Conservation (phyloP, 2,113 vertebrate genomes). For the Canis aureus region DNA sequence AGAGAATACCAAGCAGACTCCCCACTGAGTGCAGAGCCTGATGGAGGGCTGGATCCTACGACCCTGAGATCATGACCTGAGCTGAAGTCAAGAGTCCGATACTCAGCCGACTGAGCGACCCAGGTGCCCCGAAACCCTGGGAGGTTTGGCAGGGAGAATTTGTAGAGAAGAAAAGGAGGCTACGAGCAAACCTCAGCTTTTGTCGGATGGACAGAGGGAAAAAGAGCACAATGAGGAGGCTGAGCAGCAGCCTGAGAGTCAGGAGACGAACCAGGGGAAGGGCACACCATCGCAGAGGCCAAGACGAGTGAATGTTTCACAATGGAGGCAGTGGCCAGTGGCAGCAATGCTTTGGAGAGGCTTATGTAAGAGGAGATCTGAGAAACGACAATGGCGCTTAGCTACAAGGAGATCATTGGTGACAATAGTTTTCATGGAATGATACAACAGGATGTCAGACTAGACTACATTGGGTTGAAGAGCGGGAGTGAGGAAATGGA, state of each 20-base stretch:
- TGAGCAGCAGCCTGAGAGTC: background rate
- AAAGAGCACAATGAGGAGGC: background rate
- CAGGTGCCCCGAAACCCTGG: background rate
- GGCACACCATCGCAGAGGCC: background rate
- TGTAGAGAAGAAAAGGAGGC: constrained; percentile 42
- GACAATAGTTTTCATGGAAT: background rate
- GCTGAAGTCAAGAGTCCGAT: background rate
- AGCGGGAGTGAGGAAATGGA: constrained; percentile 43
- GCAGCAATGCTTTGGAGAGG: background rate
- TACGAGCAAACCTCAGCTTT: background rate
- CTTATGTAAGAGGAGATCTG: background rate
- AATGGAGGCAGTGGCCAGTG: background rate
- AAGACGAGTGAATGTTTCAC: constrained; percentile 8
- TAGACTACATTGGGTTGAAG: constrained; percentile 36
- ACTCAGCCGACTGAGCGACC: background rate
- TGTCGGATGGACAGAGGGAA: background rate
- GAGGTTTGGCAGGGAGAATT: constrained; percentile 4
- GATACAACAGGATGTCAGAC: background rate
- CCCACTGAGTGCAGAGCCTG: too few relatives aligned
- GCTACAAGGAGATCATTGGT: background rate
- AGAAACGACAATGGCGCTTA: constrained; percentile 24
- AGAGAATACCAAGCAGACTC: too few relatives aligned
- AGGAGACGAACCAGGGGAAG: background rate
- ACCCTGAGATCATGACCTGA: background rate
- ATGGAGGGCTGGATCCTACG: too few relatives aligned